Base-by-base conservation (phyloP, 35 echinoderm and acorn worm genomes). In the Amphiura filiformis region DNA sequence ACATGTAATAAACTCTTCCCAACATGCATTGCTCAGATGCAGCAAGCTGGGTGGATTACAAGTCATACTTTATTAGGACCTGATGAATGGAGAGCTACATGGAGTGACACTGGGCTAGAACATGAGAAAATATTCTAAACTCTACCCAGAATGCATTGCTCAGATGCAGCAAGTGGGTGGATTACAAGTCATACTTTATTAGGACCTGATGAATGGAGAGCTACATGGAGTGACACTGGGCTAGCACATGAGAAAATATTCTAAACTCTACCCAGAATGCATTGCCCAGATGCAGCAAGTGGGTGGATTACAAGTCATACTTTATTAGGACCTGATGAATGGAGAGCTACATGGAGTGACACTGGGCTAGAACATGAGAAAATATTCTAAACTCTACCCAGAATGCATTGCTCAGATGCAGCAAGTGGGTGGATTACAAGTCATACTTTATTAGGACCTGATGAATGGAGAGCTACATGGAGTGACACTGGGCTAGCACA, bases 391-490 rank as follows among this genome's bases (percentile, higher is more conserved):
- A 40, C 86, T 93, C 76, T 97, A 91, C 86, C 91, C 95, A 80
- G 33, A 76, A n/a, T 97, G 93, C 82, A 37, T 91, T 56, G 40
- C 80, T 0, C 85, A 97, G 47, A 64, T 97, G 18, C 37, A 84
- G 76, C 77, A 87, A 42, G 81, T 35, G 95, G 95, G 13, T 97
- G 95, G 95, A 81, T 84, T 22, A 91, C 76, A 84, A 86, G 86
- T 84, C 88, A 88, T 5, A 87, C 83, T 32, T 80, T 88, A 61
- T 44, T 97, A 38, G 84, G 91, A 37, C 75, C 88, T 0, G 91
- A 97, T 85, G 95, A 97, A 84, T 97, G 95, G 95, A 84, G 95
- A 78, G 95, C 95, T 11, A 84, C 78, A 56, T 97, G 95, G 95
- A 90, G 76, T 86, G 32, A 88, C 17, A 18, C 56, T 33, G 95